phyloP scores from a whole-genome alignment of 1,140 invertebrate species.

The Leptinotarsa lineolata region DNA sequence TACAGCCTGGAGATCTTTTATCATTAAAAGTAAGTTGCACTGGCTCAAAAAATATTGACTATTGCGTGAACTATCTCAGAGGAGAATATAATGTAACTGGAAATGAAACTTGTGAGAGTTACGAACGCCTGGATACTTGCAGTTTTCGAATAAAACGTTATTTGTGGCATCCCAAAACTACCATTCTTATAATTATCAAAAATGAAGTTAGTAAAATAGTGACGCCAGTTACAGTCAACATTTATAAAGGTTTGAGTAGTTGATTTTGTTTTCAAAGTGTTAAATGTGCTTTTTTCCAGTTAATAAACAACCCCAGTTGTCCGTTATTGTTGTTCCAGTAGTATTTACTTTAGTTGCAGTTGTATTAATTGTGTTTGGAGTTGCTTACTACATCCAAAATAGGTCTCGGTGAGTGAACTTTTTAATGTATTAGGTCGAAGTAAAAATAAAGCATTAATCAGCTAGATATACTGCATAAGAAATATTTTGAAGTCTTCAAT shows the following conservation, averaged over 20 bases:
- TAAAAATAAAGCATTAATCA: too few relatives aligned
- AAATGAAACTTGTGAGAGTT: slow-evolving; percentile 70
- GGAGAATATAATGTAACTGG: slow-evolving; percentile 79
- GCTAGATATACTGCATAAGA: too few relatives aligned
- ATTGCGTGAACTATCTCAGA: slow-evolving; percentile 65
- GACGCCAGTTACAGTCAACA: slow-evolving; percentile 72
- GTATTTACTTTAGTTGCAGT: slow-evolving; percentile 76
- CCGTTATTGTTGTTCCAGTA: slow-evolving; percentile 83
- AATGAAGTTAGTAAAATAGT: slow-evolving; percentile 73
- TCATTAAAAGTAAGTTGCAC: slow-evolving; percentile 71
- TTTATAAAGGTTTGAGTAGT: slow-evolving; percentile 73
- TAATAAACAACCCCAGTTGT: slow-evolving; percentile 74
- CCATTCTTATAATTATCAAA: slow-evolving; percentile 72
- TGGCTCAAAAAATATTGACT: slow-evolving; percentile 70
- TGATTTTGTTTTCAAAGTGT: not conserved
- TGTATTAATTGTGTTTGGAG: slow-evolving; percentile 80
- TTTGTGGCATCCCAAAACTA: slow-evolving; percentile 69
- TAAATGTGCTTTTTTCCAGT: slow-evolving; percentile 62
- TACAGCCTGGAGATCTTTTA: slow-evolving; percentile 77
- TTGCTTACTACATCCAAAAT: slow-evolving; percentile 82
- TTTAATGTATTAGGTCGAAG: too few relatives aligned
- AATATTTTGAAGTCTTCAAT: too few relatives aligned
- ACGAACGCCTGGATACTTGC: slow-evolving; percentile 58
- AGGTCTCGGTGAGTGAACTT: slow-evolving; percentile 64
- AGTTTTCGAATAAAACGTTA: slow-evolving; percentile 69